phyloP scores from a whole-genome alignment of 2,113 vertebrate genomes.

The Hyaena hyaena region DNA sequence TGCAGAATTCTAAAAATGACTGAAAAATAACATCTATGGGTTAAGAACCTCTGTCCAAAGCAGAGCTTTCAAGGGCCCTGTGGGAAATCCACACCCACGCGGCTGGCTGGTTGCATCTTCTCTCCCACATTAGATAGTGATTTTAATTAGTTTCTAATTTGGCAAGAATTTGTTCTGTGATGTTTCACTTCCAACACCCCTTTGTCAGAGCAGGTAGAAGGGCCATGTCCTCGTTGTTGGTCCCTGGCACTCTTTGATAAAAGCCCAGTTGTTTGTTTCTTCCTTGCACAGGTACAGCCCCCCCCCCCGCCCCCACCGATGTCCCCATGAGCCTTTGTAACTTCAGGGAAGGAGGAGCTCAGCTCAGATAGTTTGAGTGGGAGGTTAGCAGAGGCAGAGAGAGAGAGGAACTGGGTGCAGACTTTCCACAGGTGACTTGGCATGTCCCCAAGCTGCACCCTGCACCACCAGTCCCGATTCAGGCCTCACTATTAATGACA shows the following conservation, averaged over 20 bases:
- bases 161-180: constrained; percentile 10
- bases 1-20: constrained; percentile 40
- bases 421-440: neutral
- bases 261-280: neutral
- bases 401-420: neutral
- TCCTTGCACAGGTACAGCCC: neutral
- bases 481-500: neutral
- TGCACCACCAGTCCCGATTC: neutral
- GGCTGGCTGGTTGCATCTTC: neutral
- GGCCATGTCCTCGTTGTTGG: neutral
- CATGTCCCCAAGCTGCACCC: neutral
- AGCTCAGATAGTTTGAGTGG: neutral
- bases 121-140: neutral
- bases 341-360: neutral
- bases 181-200: neutral
- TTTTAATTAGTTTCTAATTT: constrained; percentile 52
- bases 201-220: neutral
- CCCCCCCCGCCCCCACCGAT: too few species aligned
- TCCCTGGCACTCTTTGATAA: neutral
- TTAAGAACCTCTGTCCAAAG: neutral
- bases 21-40: neutral
- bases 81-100: neutral
- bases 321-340: neutral
- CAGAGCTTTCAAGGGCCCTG: neutral
- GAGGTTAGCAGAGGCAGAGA: neutral